Percentiles rank a stretch among this genome's conserved stretches.
phyloP scores from a whole-genome alignment of 2,888 invertebrate species.

The Mylabris sibirica region DNA sequence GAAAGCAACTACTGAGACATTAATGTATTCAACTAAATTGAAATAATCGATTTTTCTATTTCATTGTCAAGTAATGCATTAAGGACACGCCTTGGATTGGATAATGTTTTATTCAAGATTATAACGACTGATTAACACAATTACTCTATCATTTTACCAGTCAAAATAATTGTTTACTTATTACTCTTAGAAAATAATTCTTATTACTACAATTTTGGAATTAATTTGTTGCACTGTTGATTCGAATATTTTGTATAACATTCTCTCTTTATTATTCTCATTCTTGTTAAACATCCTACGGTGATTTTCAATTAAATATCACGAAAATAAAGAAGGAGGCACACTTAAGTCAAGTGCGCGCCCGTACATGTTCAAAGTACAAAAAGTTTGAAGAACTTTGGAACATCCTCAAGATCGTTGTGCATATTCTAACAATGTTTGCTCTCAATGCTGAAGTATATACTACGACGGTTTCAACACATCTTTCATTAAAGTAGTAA shows the following conservation, averaged over 20 bases:
- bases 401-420: not conserved
- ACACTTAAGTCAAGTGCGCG: not conserved
- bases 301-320: constrained; percentile 2
- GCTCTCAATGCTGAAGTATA: not conserved
- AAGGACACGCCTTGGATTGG: constrained; percentile 18
- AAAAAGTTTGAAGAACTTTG: not conserved
- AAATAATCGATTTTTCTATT: constrained; percentile 16
- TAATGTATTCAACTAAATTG: constrained; percentile 14
- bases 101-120: constrained; percentile 18
- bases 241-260: not conserved
- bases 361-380: not conserved
- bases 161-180: not conserved
- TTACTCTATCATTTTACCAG: not conserved
- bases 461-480: not conserved
- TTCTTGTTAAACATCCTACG: not conserved
- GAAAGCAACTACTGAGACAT: constrained; percentile 15
- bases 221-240: not conserved
- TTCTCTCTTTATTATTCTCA: not conserved
- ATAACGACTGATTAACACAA: constrained; percentile 11
- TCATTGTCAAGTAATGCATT: constrained; percentile 18
- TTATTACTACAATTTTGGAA: not conserved
- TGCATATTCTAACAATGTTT: constrained; percentile 3
- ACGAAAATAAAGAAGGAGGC: not conserved
- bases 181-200: not conserved
- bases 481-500: not conserved